A percentile compares a stretch with the other conserved stretches of the same genome.
phyloP scores from a whole-genome alignment of 1,140 invertebrate species.

The Stegodyphus dumicola region DNA sequence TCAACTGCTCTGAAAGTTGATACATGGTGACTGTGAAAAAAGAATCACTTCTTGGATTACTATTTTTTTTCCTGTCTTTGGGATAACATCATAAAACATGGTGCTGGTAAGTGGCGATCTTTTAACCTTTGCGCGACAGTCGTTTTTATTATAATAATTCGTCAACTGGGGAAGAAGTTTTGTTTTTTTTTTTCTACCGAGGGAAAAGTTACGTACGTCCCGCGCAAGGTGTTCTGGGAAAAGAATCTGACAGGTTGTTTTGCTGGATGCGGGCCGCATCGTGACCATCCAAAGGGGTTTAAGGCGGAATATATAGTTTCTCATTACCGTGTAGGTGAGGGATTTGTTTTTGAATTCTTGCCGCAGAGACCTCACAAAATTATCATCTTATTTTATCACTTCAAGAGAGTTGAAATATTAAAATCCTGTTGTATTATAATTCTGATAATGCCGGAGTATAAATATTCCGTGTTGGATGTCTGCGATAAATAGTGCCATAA shows the following conservation, averaged over 20 bases:
- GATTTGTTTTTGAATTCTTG: neutral
- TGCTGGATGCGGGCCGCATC: slow-evolving; percentile 8
- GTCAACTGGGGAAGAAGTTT: neutral
- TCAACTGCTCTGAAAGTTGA: slow-evolving; percentile 38
- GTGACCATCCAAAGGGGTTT: neutral
- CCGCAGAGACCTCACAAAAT: neutral
- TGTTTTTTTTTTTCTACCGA: slow-evolving; percentile 25
- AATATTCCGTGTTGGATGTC: too few relatives aligned
- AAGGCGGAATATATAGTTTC: neutral
- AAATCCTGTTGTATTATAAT: too few relatives aligned
- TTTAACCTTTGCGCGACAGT: neutral
- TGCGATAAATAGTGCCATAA: too few relatives aligned
- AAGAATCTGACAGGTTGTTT: slow-evolving; percentile 58
- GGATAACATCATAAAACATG: slow-evolving; percentile 40
- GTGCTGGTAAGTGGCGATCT: slow-evolving; percentile 36
- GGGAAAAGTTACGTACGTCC: slow-evolving; percentile 33
- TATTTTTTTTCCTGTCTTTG: neutral
- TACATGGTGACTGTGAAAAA: slow-evolving; percentile 36
- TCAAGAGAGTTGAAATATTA: too few relatives aligned
- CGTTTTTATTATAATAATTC: slow-evolving; percentile 9
- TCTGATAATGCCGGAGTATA: too few relatives aligned
- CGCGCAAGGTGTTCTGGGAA: slow-evolving; percentile 50
- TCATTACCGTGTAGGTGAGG: neutral
- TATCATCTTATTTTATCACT: too few relatives aligned
- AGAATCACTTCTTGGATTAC: slow-evolving; percentile 40